Conservation (phyloP, 2,113 vertebrate genomes). For the Dromiciops gliroides region DNA sequence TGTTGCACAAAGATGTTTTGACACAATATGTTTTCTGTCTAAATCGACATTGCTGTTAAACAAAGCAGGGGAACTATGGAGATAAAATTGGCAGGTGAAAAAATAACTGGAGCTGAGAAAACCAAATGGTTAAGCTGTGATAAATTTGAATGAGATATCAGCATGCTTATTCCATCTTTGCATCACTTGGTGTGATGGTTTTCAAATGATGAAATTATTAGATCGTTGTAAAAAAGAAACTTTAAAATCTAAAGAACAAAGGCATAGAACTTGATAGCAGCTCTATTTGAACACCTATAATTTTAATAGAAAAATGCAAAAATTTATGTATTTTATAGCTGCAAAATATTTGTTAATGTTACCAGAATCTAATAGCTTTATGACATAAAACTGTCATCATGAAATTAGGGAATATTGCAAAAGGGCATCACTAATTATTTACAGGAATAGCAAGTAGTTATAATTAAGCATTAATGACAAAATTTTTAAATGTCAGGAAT, state of each 20-base stretch:
- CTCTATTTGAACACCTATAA: background rate
- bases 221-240: background rate
- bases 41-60: slow-evolving; percentile 58
- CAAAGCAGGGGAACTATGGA: slow-evolving; percentile 22
- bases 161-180: slow-evolving; percentile 18
- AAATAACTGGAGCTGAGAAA: slow-evolving; percentile 18
- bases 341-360: slow-evolving; percentile 7
- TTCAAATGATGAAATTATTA: slow-evolving; percentile 35
- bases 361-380: slow-evolving; percentile 23
- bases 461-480: slow-evolving; percentile 58
- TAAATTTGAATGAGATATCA: slow-evolving; percentile 28
- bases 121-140: slow-evolving; percentile 34
- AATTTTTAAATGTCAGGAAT: slow-evolving; percentile 59
- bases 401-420: slow-evolving; percentile 29
- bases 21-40: slow-evolving; percentile 50
- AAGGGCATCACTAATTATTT: slow-evolving; percentile 28
- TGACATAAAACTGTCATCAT: slow-evolving; percentile 31
- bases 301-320: background rate
- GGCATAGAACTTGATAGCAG: background rate
- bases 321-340: background rate
- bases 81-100: slow-evolving; percentile 26
- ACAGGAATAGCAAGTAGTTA: slow-evolving; percentile 50
- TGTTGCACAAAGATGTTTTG: slow-evolving; percentile 54
- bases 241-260: background rate
- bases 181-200: slow-evolving; percentile 2